Conservation (phyloP, 2,113 vertebrate species). For the Python bivittatus region DNA sequence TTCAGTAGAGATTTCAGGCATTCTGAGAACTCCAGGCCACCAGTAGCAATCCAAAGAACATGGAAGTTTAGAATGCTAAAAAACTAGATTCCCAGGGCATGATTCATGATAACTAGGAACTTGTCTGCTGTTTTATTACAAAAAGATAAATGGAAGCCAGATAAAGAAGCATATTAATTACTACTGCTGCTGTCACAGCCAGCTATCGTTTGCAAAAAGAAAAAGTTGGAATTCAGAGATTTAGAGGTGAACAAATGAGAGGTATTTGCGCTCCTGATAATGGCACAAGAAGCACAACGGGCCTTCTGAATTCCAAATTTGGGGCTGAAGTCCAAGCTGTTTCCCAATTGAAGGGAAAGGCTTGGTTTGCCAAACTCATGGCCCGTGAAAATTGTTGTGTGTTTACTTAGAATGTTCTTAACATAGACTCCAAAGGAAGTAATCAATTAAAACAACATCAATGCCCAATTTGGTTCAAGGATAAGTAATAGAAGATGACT, state of each 20-base stretch:
- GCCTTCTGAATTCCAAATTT: too few species aligned
- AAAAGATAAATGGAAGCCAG: not conserved
- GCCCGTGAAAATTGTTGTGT: not conserved
- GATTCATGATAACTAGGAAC: not conserved
- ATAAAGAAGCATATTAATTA: not conserved
- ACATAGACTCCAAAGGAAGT: not conserved
- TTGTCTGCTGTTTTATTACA: not conserved
- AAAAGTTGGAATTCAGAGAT: not conserved
- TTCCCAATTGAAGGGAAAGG: too few species aligned
- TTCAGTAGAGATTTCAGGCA: not conserved
- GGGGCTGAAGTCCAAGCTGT: too few species aligned
- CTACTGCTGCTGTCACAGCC: not conserved
- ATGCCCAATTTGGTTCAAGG: not conserved
- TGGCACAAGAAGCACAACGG: too few species aligned
- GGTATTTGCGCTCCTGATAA: too few species aligned
- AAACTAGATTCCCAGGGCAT: not conserved
- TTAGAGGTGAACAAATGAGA: not conserved
- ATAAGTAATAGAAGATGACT: not conserved
- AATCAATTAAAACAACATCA: not conserved
- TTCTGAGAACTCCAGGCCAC: not conserved
- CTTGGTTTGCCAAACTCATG: too few species aligned
- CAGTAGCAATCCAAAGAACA: too few species aligned
- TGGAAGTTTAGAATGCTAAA: not conserved
- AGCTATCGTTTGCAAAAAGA: not conserved
- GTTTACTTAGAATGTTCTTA: not conserved